Conservation (phyloP, 1,140 invertebrate genomes). For the Elymnias hypermnestra region DNA sequence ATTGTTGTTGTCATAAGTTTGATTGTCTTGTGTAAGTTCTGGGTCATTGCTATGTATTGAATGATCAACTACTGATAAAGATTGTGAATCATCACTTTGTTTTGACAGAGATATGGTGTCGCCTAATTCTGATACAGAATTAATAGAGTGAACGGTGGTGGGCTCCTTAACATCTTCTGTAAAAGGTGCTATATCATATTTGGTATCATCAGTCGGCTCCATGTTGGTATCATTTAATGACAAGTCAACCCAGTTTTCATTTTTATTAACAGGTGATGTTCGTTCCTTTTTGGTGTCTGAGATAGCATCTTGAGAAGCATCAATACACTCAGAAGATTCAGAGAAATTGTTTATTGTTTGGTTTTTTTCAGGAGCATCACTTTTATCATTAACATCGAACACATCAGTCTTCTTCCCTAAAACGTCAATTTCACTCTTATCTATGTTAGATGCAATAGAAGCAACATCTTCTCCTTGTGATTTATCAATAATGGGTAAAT, state of each 20-base stretch:
- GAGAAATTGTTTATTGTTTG: slow-evolving; percentile 14
- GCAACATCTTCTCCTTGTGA: slow-evolving; percentile 20
- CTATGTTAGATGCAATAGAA: slow-evolving; percentile 16
- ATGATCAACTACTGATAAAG: slow-evolving; percentile 57
- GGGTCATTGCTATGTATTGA: slow-evolving; percentile 51
- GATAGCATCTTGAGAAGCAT: slow-evolving; percentile 8
- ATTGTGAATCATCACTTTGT: slow-evolving; percentile 66
- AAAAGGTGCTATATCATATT: slow-evolving; percentile 40
- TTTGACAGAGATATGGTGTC: slow-evolving; percentile 59
- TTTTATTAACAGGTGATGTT: slow-evolving; percentile 13
- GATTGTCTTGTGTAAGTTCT: slow-evolving; percentile 53
- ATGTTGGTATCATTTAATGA: slow-evolving; percentile 30
- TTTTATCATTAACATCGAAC: slow-evolving; percentile 16
- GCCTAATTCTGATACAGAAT: slow-evolving; percentile 51
- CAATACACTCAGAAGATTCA: slow-evolving; percentile 8
- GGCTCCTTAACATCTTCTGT: slow-evolving; percentile 49
- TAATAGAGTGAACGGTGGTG: slow-evolving; percentile 37
- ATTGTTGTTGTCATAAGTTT: slow-evolving; percentile 66
- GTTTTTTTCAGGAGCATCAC: slow-evolving; percentile 13
- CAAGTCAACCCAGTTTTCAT: slow-evolving; percentile 45
- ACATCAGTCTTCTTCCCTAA: slow-evolving; percentile 24
- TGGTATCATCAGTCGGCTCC: slow-evolving; percentile 34
- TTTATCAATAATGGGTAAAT: slow-evolving; percentile 31
- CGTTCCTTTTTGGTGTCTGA: slow-evolving; percentile 20
- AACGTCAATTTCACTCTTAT: slow-evolving; percentile 27